These are phyloP conservation scores for Pollicipes pollicipes DNA, from an alignment of 1,140 invertebrate genomes.

Conservation along the genomic window DNA sequence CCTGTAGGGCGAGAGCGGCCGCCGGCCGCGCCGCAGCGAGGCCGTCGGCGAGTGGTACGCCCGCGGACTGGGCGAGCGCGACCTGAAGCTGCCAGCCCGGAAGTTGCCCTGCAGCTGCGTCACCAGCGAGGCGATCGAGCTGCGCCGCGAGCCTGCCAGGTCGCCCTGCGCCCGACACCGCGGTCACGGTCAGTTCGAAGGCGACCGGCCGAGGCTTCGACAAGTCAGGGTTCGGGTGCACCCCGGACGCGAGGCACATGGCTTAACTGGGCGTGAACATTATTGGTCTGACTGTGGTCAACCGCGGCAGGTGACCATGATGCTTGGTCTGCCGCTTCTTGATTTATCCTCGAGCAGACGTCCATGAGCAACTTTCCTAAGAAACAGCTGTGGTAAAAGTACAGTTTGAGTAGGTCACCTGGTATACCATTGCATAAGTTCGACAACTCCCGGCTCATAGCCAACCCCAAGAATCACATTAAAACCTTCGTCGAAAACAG, in stretches of 20 bases:
- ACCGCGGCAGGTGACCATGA: neutral
- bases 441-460: no score
- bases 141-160: neutral
- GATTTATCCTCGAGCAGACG: no score
- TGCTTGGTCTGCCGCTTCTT: no score
- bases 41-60: neutral
- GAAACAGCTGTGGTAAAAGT: no score
- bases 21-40: neutral
- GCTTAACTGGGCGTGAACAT: neutral
- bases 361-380: no score
- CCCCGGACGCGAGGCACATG: neutral
- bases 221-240: neutral
- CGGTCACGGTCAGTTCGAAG: neutral
- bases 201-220: neutral
- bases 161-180: neutral
- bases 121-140: slow-evolving; percentile 1
- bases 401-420: no score
- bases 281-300: neutral
- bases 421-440: no score
- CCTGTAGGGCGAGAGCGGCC: neutral
- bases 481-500: no score
- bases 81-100: slow-evolving; percentile 6
- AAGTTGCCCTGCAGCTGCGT: slow-evolving; percentile 3
- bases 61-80: neutral
- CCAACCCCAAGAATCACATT: no score